Percentiles rank a stretch among this genome's conserved stretches.
phyloP scores from a whole-genome alignment of 2,113 vertebrate genomes.

The Diadophis punctatus region DNA sequence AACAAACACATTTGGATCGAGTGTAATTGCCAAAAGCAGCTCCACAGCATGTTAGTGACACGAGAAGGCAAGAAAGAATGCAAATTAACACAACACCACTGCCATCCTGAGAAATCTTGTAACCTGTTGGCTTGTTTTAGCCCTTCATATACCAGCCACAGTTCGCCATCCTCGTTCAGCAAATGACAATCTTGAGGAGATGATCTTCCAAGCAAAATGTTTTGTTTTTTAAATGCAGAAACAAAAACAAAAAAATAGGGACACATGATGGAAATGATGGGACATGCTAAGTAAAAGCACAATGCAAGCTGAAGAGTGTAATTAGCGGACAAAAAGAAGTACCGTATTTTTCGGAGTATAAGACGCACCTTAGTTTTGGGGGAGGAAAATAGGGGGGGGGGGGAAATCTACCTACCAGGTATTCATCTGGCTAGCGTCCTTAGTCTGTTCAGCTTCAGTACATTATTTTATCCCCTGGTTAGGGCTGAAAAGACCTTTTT shows the following conservation, averaged over 20 bases:
- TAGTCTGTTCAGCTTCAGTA: too few relatives aligned
- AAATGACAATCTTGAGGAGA: constrained; percentile 86
- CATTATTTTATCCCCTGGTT: too few relatives aligned
- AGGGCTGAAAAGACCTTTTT: too few relatives aligned
- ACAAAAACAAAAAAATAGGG: constrained; percentile 65
- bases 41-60: constrained; percentile 62
- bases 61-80: constrained; percentile 63
- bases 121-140: constrained; percentile 99
- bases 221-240: constrained; percentile 56
- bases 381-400: too few relatives aligned
- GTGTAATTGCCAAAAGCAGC: constrained; percentile 56
- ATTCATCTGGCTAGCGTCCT: too few relatives aligned
- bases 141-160: constrained; percentile 99
- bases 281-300: constrained; percentile 35
- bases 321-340: constrained; percentile 16
- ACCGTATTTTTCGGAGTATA: too few relatives aligned
- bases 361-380: too few relatives aligned
- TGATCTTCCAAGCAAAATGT: constrained; percentile 80
- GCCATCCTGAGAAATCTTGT: constrained; percentile 66
- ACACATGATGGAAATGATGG: constrained; percentile 60
- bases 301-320: constrained; percentile 33
- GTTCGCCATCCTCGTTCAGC: constrained; percentile 98
- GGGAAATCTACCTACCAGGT: too few relatives aligned
- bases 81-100: not conserved
- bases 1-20: not conserved